Conservation (phyloP, 2,797 vertebrate species). For the Pangasius macronema region DNA sequence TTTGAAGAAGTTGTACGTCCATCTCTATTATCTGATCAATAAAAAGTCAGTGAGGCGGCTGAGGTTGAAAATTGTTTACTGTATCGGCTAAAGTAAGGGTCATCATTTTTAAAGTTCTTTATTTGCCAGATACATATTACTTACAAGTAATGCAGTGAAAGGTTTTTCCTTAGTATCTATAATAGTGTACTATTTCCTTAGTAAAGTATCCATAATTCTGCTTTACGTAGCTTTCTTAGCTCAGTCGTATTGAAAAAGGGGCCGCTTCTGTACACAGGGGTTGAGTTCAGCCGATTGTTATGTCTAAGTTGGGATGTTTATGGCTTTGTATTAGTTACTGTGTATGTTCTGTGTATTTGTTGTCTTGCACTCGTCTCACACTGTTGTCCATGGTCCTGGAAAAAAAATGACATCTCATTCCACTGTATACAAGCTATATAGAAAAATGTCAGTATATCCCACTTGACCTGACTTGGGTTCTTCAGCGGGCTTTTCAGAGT, state of each 20-base stretch:
- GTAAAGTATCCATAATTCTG: neutral
- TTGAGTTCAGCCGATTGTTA: neutral
- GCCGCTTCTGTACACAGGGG: neutral
- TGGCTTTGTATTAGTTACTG: neutral
- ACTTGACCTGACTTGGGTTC: neutral
- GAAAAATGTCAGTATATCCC: neutral
- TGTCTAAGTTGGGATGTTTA: neutral
- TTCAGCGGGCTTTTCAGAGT: neutral
- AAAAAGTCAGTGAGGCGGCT: neutral
- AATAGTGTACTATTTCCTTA: no score
- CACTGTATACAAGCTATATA: neutral
- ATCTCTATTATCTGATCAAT: conserved; percentile 8
- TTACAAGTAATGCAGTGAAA: no score
- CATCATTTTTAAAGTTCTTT: neutral
- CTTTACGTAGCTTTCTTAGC: neutral
- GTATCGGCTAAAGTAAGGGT: neutral
- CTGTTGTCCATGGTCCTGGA: neutral
- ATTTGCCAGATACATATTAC: no score
- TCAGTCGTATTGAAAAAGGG: neutral
- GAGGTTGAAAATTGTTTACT: conserved; percentile 1
- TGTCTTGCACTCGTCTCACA: neutral
- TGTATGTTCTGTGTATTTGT: neutral
- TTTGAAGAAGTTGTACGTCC: conserved; percentile 30
- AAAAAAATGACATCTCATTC: neutral
- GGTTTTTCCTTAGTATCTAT: no score